phyloP scores from a whole-genome alignment of 2,113 vertebrate species.

The Platichthys flesus region DNA sequence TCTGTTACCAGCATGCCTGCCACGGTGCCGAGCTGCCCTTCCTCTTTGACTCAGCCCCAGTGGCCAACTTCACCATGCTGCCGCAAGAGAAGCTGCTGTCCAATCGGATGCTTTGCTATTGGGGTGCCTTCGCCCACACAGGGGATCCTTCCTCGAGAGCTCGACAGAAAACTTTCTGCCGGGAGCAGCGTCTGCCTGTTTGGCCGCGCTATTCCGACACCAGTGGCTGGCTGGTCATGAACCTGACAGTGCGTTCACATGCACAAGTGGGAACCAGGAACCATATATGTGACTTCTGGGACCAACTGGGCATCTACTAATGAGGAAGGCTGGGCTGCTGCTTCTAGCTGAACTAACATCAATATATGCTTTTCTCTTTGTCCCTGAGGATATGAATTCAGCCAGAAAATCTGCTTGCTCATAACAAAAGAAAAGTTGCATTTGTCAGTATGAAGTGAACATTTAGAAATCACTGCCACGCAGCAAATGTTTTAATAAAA shows the following conservation, averaged over 20 bases:
- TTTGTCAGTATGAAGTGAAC: neutral
- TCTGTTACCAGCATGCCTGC: constrained; percentile 80
- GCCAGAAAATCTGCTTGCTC: neutral
- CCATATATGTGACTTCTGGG: constrained; percentile 84
- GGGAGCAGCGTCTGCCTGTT: constrained; percentile 60
- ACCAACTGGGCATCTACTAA: constrained; percentile 79
- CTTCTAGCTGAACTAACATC: neutral
- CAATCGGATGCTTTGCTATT: constrained; percentile 81
- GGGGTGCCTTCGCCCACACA: constrained; percentile 79
- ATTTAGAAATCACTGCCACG: neutral
- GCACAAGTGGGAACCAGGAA: constrained; percentile 71
- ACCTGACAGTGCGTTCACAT: constrained; percentile 78
- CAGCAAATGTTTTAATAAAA: neutral
- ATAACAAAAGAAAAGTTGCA: neutral
- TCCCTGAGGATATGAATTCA: neutral
- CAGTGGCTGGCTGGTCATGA: constrained; percentile 77
- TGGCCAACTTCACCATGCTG: constrained; percentile 78
- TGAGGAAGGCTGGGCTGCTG: neutral
- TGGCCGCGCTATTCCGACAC: constrained; percentile 76
- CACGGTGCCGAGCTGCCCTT: constrained; percentile 84
- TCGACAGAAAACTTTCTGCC: constrained; percentile 76
- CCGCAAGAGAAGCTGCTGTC: constrained; percentile 75
- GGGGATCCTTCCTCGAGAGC: constrained; percentile 72
- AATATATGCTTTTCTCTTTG: neutral
- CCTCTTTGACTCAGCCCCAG: constrained; percentile 75